Evolutionary conservation across 2,797 vertebrate species (phyloP).

Genomic region (Coracias cyanogaster): DNA sequence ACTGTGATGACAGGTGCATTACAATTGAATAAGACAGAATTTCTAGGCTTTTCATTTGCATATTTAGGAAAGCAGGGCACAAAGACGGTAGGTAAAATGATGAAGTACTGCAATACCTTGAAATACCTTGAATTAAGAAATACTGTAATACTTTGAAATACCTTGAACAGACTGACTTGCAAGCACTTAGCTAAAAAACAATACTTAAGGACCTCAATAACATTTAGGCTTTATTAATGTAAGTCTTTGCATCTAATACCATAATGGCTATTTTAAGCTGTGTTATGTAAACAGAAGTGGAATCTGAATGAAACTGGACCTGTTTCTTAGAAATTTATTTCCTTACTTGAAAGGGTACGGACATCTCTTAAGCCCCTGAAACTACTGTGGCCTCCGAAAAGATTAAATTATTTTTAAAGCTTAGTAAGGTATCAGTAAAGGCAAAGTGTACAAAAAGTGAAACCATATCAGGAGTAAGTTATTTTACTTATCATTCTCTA

Average conservation of each 20-base stretch:
- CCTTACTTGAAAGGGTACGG: not conserved
- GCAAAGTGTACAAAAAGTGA: not conserved
- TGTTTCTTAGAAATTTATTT: not conserved
- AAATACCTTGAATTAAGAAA: not conserved
- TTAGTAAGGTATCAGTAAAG: not conserved
- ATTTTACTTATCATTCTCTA: not conserved
- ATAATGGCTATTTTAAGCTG: not conserved
- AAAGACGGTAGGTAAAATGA: not conserved
- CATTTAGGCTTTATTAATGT: not conserved
- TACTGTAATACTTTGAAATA: not conserved
- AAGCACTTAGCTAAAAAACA: not conserved
- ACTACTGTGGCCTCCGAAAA: not conserved
- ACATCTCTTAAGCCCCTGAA: not conserved
- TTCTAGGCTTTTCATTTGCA: conserved; percentile 29
- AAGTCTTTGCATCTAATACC: not conserved
- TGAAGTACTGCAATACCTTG: not conserved
- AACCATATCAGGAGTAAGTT: not conserved
- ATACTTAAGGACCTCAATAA: not conserved
- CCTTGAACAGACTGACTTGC: not conserved
- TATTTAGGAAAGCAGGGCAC: conserved; percentile 5
- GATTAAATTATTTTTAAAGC: not conserved
- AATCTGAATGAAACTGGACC: not conserved
- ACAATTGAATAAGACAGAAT: conserved; percentile 28
- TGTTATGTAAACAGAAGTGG: not conserved
- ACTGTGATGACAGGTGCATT: conserved; percentile 27